Base-by-base conservation (phyloP, 2,113 vertebrate species). In the Cebidichthys violaceus region DNA sequence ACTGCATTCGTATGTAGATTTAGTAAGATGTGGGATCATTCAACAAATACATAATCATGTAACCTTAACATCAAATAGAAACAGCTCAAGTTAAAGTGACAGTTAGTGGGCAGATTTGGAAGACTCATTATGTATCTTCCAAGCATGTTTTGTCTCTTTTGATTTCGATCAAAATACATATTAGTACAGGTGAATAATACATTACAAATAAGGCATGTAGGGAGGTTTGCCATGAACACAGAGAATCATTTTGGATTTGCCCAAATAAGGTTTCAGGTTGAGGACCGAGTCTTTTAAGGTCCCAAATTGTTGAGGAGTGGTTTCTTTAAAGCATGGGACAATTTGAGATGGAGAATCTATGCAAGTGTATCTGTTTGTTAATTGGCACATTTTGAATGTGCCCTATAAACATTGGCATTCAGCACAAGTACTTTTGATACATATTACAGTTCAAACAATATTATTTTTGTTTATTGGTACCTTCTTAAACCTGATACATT, bases 21-120 rank as follows among this genome's bases (percentile, higher is more conserved):
- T 69, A n/a, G 8, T 15, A 47, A 60, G 3, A 81, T 37, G 15
- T 17, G 20, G 22, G 45, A 31, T 55, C 3, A 60, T 45, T 64
- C 61, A 37, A 64, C 33, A 64, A 64, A 37, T 64, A 37, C 60
- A 65, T 24, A 24, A 65, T 35, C 41, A 47, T 47, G 41, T 68
- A 35, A 60, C 59, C 10, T n/a, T 62, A 29, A 37, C 20, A 35
- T 59, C 13, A 33, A 78, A 37, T 6, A 20, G 7, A 72, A 3
- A 39, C 70, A 39, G 35, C 7, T 7, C 2, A 33, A 11, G 8
- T 60, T 60, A 77, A 47, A 50, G 5, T 59, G 27, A 39, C 17
- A 27, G 33, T 13, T 69, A 27, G 11, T 70, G 9, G 43, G 14
- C 7, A 20, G 33, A 50, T 41, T 41, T 61, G 31, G 62, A 37